Base-by-base conservation (phyloP, 2,888 invertebrate genomes). In the Perithous albicinctus region DNA sequence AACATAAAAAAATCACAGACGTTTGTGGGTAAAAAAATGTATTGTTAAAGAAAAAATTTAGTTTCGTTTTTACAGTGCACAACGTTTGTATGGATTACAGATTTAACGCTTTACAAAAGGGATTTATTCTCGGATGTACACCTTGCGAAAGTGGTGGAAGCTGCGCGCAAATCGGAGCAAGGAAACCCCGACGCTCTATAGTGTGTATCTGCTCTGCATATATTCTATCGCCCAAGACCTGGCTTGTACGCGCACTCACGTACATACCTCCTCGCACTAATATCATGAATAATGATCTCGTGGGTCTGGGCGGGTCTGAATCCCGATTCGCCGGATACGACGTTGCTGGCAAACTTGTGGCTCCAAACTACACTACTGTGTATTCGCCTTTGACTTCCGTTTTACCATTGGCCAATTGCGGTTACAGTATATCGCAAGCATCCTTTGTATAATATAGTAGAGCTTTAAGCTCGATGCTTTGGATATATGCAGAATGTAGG, bases 261-360 rank as follows among this genome's bases (percentile, higher is more conserved):
- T 73, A 32, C 35, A n/a, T 26, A 26, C 35, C 18, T 23, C 41
- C 35, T 18, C 43, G 20, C 48, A 18, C 35, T 75, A 70, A 48
- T 64, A 61, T 80, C 67, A 64, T 64, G 75, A 80, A 70, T 80
- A 70, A 70, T 56, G 63, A 75, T 64, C 46, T 64, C 61, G 54
- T 18, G 56, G 20, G 29, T 69, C 26, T 1, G n/a, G 7, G 51
- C 8, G 56, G 18, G 8, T 64, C 66, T 61, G 78, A 73, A 74
- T 79, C 48, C 38, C 59, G 48, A 67, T 66, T 66, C 18, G 10
- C 48, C 18, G 38, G 59, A 29, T 48, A 41, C 61, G 41, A 66
- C 18, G 35, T 18, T 66, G 5, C 23, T 15, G 29, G 59, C 48
- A 20, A 78, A 73, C 66, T 78, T 64, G 35, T 18, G 6, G 32